These are phyloP conservation scores for Tragelaphus eurycerus DNA, from an alignment of 2,797 vertebrate genomes.

Conservation along the genomic window DNA sequence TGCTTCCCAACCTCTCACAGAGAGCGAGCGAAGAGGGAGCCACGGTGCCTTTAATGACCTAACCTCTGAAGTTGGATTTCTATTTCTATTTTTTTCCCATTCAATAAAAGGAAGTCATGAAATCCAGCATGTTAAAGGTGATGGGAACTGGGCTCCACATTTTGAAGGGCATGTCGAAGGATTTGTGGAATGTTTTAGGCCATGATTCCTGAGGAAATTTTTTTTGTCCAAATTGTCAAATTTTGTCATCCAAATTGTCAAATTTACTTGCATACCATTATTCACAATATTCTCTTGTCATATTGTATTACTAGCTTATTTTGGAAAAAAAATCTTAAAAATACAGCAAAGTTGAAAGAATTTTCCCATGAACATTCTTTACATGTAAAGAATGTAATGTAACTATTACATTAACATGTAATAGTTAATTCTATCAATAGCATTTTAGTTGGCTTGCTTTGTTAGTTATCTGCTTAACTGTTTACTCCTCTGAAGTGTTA, in stretches of 20 bases:
- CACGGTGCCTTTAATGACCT: not conserved
- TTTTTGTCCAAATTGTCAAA: not conserved
- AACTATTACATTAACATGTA: not conserved
- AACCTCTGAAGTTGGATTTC: not conserved
- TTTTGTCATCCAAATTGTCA: not conserved
- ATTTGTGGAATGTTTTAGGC: not conserved
- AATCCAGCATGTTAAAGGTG: not conserved
- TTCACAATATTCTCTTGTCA: not conserved
- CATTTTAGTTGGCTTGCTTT: not conserved
- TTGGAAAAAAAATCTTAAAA: not conserved
- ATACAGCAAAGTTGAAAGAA: not conserved
- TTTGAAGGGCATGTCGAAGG: not conserved
- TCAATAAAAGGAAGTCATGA: not conserved
- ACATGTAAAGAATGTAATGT: no score
- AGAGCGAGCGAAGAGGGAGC: not conserved
- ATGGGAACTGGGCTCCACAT: not conserved
- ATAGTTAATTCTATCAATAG: not conserved
- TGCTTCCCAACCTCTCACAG: not conserved
- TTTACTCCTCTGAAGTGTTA: not conserved
- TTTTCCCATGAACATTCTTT: not conserved
- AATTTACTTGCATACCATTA: not conserved
- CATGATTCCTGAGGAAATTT: not conserved
- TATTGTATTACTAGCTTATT: not conserved
- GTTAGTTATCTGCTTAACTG: not conserved
- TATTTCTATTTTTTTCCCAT: not conserved